A percentile compares a stretch with the other conserved stretches of the same genome.
Evolutionary conservation across 2,888 invertebrate genomes (phyloP).

Genomic region (Thecophora atra): DNA sequence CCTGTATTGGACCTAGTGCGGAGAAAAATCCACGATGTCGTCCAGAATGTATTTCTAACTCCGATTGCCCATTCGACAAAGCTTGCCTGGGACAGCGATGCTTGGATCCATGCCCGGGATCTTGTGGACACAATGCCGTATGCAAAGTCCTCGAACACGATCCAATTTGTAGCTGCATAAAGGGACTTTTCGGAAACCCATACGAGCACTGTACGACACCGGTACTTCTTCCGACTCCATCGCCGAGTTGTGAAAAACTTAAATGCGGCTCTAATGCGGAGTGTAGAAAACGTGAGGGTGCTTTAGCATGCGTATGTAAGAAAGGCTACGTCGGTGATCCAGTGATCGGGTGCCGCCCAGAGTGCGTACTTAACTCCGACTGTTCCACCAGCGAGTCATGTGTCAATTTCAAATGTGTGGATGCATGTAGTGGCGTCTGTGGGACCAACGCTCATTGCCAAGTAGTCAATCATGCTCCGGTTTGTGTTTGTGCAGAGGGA

Average conservation of each 20-base stretch:
- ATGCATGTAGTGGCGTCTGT: constrained; percentile 80
- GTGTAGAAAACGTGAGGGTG: constrained; percentile 74
- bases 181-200: constrained; percentile 78
- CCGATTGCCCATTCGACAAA: constrained; percentile 81
- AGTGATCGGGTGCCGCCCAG: constrained; percentile 78
- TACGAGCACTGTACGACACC: constrained; percentile 78
- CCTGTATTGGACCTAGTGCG: constrained; percentile 76
- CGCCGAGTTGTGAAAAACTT: constrained; percentile 72
- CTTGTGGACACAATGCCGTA: constrained; percentile 78
- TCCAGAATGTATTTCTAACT: constrained; percentile 83
- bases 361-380: constrained; percentile 85
- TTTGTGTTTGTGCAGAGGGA: constrained; percentile 79
- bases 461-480: constrained; percentile 78
- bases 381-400: constrained; percentile 78
- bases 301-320: constrained; percentile 76
- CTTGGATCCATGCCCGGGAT: constrained; percentile 80
- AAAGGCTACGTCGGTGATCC: constrained; percentile 84
- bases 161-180: constrained; percentile 77
- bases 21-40: constrained; percentile 78
- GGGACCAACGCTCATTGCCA: constrained; percentile 79
- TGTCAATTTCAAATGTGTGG: constrained; percentile 79
- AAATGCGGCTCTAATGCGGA: constrained; percentile 80
- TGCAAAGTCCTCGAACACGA: constrained; percentile 78
- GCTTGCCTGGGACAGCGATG: constrained; percentile 81
- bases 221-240: constrained; percentile 57